Evolutionary conservation across 2,797 vertebrate genomes (phyloP), one percentile per base, ranked within the genome.

Genomic region (Setipinna tenuifilis): DNA sequence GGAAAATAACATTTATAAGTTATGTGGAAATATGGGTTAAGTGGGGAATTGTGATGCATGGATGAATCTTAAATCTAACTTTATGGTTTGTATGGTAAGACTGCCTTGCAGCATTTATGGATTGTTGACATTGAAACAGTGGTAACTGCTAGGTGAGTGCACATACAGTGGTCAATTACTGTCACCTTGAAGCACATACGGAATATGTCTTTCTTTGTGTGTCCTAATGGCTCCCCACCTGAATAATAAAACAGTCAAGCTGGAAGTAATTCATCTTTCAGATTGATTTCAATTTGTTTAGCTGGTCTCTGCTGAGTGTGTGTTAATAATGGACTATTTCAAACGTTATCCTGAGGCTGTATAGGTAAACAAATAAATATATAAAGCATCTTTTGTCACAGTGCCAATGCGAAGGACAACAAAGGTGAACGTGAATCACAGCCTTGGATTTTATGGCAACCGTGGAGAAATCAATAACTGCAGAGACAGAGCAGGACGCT

Each of bases 371-470:
- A 83, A 35, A 82, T 61, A 83, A 35, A 83, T 14, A 62, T 83
- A 14, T 46, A 83, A 83, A n/a, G 41, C 65, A 35, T 58, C n/a
- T 46, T 85, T 41, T 84, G 84, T 87, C 28, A 17, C 59, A 1
- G 59, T 71, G 71, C 44, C 86, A 86, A 54, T 23, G 58, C 21
- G 25, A 82, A 88, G 87, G 87, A 86, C 85, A 50, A 23, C 21
- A 82, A 87, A 87, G 83, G 83, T 85, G 83, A 87, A 85, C 57
- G 50, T 54, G 35, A 78, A 44, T 21, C 35, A n/a, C 17, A 46
- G 61, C 71, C 35, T 71, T 78, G 23, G 71, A 78, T 17, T 0
- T 78, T 21, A 44, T 44, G 71, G 35, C 71, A 78, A 44, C 71
- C 44, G 31, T 78, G 71, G 17, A 78, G 35, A 78, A 78, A 78